Evolutionary conservation across 2,888 invertebrate species (phyloP).

Genomic region (Pandemis cinnamomeana): DNA sequence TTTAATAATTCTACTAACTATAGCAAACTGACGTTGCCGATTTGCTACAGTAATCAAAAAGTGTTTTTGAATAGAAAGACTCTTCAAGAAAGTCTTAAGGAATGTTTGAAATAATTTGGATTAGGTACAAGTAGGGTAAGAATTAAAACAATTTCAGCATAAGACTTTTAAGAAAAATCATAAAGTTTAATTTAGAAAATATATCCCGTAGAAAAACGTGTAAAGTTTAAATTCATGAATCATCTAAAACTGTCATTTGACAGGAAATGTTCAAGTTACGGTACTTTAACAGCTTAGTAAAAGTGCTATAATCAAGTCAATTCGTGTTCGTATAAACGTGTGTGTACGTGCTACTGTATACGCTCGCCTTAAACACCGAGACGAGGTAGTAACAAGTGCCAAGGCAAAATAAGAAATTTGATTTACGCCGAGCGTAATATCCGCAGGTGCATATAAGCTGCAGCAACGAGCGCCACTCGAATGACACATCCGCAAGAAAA

Average conservation of each 20-base stretch:
- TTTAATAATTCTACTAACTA: neutral
- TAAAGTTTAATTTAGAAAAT: too few relatives aligned
- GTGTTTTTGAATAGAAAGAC: too few relatives aligned
- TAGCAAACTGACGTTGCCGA: too few relatives aligned
- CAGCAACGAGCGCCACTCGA: conserved; percentile 48
- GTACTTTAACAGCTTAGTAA: conserved; percentile 9
- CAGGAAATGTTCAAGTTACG: neutral
- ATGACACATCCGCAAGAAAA: conserved; percentile 54
- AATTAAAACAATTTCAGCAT: too few relatives aligned
- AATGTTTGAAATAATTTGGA: too few relatives aligned
- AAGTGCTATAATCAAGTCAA: conserved; percentile 20
- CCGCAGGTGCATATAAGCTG: conserved; percentile 75
- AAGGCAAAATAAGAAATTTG: conserved; percentile 75
- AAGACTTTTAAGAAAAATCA: too few relatives aligned
- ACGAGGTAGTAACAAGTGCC: conserved; percentile 62
- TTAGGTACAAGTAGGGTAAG: too few relatives aligned
- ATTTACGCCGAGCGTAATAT: conserved; percentile 75
- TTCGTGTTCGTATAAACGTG: neutral
- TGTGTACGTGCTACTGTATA: conserved; percentile 24
- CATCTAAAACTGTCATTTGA: neutral
- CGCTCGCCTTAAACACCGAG: conserved; percentile 41
- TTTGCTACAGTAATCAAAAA: too few relatives aligned
- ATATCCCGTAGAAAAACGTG: too few relatives aligned
- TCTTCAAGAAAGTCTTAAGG: too few relatives aligned
- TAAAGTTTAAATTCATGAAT: too few relatives aligned